phyloP scores from a whole-genome alignment of 2,888 invertebrate genomes.

The Drosophila hamatofila region DNA sequence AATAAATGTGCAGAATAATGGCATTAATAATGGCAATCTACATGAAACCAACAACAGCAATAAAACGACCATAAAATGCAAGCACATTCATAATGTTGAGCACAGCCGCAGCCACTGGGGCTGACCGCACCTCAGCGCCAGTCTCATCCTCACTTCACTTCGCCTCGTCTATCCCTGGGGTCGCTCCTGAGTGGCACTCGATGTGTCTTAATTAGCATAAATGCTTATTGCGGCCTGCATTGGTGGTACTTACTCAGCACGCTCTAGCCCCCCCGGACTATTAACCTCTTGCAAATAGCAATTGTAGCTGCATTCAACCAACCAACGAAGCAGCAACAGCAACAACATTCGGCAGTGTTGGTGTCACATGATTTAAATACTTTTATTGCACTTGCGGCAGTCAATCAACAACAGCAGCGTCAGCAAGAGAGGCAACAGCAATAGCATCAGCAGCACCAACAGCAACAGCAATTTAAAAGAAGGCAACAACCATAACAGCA shows the following conservation, averaged over 20 bases:
- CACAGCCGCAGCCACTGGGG: slow-evolving; percentile 33
- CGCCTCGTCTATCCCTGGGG: background rate
- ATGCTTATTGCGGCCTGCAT: slow-evolving; percentile 52
- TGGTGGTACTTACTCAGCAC: slow-evolving; percentile 36
- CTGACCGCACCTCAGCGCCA: slow-evolving; percentile 19
- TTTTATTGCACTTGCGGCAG: slow-evolving; percentile 62
- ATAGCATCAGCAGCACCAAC: background rate
- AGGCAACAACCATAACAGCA: background rate
- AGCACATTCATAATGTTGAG: slow-evolving; percentile 56
- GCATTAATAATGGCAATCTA: slow-evolving; percentile 68
- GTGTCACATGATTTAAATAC: slow-evolving; percentile 63
- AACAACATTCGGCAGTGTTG: slow-evolving; percentile 24
- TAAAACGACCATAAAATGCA: slow-evolving; percentile 73
- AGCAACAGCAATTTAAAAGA: background rate
- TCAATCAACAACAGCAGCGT: slow-evolving; percentile 57
- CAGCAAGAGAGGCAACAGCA: slow-evolving; percentile 12
- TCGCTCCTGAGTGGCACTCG: slow-evolving; percentile 35
- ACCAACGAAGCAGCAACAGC: slow-evolving; percentile 5
- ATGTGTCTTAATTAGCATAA: slow-evolving; percentile 79
- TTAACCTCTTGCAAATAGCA: background rate
- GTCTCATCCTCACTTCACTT: background rate
- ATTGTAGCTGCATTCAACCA: slow-evolving; percentile 4
- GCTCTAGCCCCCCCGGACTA: background rate
- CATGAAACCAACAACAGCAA: slow-evolving; percentile 67
- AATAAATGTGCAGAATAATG: slow-evolving; percentile 70